Evolutionary conservation across 2,888 invertebrate species (phyloP), one percentile per base, ranked within the genome.

Genomic region (Drosophila neotestacea): DNA sequence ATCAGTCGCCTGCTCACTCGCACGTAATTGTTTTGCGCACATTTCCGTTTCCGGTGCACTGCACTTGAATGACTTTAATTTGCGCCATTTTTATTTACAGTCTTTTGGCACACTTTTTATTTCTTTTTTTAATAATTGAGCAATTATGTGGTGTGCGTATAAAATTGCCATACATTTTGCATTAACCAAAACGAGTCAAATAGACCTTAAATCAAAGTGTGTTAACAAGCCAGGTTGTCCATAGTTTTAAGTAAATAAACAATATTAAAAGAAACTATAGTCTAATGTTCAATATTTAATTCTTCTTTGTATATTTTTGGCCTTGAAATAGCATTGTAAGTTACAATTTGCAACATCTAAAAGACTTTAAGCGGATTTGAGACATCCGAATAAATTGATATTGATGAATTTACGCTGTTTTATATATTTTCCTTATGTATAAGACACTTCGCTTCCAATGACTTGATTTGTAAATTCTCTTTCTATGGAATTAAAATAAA

Each of bases 1-100:
- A 56, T 34, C 52, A 16, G 6, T 50, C 41, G 2, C 30, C 51
- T 16, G 32, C 68, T 16, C 56, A 30, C 64, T 56, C 64, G 44
- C 65, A 70, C 80, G 75, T 88, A 85, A 84, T 84, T 88, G 85
- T 84, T 85, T 88, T 85, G 88, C 82, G 67, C 75, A 71, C 87
- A 84, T 84, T 87, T 88, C 82, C 89, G 82, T 84, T 88, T 85
- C 85, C 87, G 87, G 70, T 75, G 70, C 77, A 46, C 61, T 88
- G 77, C 88, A 82, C 83, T 88, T 85, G 62, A 88, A 85, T 82
- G 80, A 69, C 77, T 77, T 75, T 77, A 73, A 85, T 79, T 88
- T 79, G 70, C 73, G 70, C 69, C 63, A 85, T 79, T 88, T 87
- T 85, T 41, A 85, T 75, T 77, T 71, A 77, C 78, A 77, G 65